Base-by-base conservation (phyloP, 2,797 vertebrate species). In the Nasua narica region DNA sequence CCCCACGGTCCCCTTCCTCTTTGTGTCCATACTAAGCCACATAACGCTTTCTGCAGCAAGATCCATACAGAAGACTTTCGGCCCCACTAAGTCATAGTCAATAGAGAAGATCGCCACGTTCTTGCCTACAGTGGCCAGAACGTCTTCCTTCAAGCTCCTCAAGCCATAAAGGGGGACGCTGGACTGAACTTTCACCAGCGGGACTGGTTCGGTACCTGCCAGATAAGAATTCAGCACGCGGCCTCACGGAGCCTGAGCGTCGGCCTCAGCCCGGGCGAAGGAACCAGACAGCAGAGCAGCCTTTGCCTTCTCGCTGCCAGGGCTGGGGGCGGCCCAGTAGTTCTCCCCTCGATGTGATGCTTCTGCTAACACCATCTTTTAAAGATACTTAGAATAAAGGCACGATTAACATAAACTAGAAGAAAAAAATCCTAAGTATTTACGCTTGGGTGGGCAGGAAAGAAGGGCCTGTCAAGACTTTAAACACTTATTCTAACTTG, bases 11-110 rank as follows among this genome's bases (percentile, higher is more conserved):
- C 99, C 99, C 97, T 98, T 99, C 83, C 98, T 98, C 94, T 97
- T 97, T 0, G 98, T 98, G 84, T 97, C 93, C 23, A 99, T 97
- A 90, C 98, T 98, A 19, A 99, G 98, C 99, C 99, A 99, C 87
- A 99, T 99, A 95, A 99, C 99, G 97, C 99, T 99, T 97, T 99
- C 98, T 67, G 99, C 99, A 97, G 99, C 98, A 0, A 99, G 98
- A 90, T 99, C 99, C 95, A 99, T 98, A 99, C 99, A 99, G 98
- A 99, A 99, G 69, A 99, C 62, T 84, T 98, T 99, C 78, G 98
- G 98, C 70, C 99, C 98, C 94, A 96, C 92, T 98, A 98, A 98
- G 97, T 99, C 98, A 94, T 99, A 99, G 98, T 99, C 99, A 1
- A 99, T 96, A 0, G 99, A 99, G 97, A 99, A 99, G 94, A 99